These are phyloP conservation scores for Rhincodon typus DNA, from an alignment of 2,797 vertebrate genomes.

Conservation along the genomic window DNA sequence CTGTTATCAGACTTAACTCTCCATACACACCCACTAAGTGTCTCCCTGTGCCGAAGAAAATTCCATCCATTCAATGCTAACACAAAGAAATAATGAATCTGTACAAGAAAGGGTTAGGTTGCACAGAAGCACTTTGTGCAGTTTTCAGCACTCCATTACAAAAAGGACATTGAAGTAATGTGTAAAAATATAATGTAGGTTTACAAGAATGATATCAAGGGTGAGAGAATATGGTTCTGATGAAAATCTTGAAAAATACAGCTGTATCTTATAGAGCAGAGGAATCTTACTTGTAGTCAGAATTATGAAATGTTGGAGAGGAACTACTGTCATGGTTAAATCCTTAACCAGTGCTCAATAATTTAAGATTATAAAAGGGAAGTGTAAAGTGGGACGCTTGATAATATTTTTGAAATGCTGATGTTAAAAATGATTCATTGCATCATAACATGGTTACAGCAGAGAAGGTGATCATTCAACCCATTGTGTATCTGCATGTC, in stretches of 20 bases:
- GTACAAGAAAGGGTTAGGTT: not conserved
- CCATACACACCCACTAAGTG: too few relatives aligned
- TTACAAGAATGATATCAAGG: not conserved
- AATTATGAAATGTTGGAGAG: not conserved
- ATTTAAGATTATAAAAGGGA: not conserved
- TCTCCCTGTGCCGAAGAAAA: too few relatives aligned
- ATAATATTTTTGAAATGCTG: not conserved
- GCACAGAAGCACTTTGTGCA: not conserved
- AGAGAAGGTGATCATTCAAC: too few relatives aligned
- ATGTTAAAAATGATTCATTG: too few relatives aligned
- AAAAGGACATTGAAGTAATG: not conserved
- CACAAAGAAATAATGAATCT: not conserved
- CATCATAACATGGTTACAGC: too few relatives aligned
- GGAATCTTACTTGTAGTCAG: not conserved
- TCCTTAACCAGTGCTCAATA: not conserved
- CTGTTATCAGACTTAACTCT: too few relatives aligned
- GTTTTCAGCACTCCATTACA: not conserved
- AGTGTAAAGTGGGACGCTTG: not conserved
- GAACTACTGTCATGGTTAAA: not conserved
- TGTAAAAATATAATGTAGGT: not conserved
- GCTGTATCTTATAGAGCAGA: not conserved
- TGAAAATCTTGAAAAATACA: not conserved
- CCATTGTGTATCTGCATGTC: too few relatives aligned
- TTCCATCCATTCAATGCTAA: not conserved
- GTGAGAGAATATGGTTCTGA: not conserved